phyloP scores from a whole-genome alignment of 2,113 vertebrate species.

The Morone chrysops region DNA sequence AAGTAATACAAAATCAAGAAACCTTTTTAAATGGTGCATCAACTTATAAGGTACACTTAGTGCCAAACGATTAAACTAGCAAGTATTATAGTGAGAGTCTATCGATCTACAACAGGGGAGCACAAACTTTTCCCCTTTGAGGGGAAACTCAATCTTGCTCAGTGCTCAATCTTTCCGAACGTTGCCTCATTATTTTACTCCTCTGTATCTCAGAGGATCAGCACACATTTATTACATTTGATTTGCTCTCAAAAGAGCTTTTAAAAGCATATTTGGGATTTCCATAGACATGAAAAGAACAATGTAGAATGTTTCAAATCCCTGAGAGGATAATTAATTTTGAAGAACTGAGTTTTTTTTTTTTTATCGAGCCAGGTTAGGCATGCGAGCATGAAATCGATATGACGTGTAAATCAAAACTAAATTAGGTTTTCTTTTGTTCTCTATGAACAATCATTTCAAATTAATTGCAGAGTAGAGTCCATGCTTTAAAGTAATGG shows the following conservation, averaged over 20 bases:
- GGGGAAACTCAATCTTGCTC: too few species aligned
- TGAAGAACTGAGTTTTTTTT: constrained; percentile 52
- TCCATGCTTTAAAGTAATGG: constrained; percentile 67
- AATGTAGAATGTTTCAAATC: constrained; percentile 63
- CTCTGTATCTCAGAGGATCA: constrained; percentile 19
- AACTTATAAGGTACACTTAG: too few species aligned
- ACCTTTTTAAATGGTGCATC: too few species aligned
- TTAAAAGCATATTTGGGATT: constrained; percentile 56
- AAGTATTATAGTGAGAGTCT: too few species aligned
- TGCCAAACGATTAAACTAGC: too few species aligned
- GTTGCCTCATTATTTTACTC: background rate
- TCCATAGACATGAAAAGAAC: constrained; percentile 64
- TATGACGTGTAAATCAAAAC: constrained; percentile 80
- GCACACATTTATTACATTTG: constrained; percentile 48
- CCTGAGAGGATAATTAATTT: constrained; percentile 79
- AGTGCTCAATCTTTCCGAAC: constrained; percentile 6
- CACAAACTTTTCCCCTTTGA: too few species aligned
- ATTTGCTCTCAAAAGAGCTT: constrained; percentile 54
- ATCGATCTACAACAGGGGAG: too few species aligned
- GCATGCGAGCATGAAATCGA: constrained; percentile 77
- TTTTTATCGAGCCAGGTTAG: constrained; percentile 63
- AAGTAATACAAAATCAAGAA: too few species aligned
- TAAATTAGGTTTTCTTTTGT: constrained; percentile 79
- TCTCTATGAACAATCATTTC: constrained; percentile 76
- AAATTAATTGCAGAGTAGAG: constrained; percentile 70